phyloP scores from a whole-genome alignment of 2,888 invertebrate genomes.

The Drosophila greeni region DNA sequence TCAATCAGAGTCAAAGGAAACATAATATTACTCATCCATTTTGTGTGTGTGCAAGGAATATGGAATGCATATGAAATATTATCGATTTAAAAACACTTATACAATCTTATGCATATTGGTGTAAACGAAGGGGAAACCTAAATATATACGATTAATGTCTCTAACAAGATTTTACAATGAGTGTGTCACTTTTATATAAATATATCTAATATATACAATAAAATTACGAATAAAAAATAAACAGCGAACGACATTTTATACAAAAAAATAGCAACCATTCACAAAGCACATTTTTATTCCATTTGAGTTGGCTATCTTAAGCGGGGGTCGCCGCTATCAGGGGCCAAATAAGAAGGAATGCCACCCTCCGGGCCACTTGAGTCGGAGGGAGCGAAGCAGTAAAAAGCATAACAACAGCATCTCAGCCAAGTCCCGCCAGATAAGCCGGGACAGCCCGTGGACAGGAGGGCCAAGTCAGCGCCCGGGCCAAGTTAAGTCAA shows the following conservation, averaged over 20 bases:
- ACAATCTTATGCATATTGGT: constrained; percentile 36
- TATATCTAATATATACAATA: constrained; percentile 66
- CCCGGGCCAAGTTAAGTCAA: constrained; percentile 21
- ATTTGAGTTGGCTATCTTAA: constrained; percentile 12
- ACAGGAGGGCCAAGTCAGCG: constrained; percentile 38
- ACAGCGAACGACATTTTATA: constrained; percentile 67
- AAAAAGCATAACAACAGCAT: constrained; percentile 43
- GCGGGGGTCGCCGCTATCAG: constrained; percentile 14
- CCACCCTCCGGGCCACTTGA: constrained; percentile 54
- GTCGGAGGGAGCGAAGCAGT: constrained; percentile 30
- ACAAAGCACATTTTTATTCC: constrained; percentile 39
- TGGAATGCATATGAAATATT: constrained; percentile 43
- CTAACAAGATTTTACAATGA: constrained; percentile 73
- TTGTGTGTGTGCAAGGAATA: constrained; percentile 39
- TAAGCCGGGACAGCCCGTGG: constrained; percentile 55
- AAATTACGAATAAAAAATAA: constrained; percentile 60
- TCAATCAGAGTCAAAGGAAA: constrained; percentile 32
- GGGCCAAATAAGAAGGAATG: constrained; percentile 20
- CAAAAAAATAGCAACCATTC: constrained; percentile 38
- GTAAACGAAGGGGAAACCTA: constrained; percentile 36
- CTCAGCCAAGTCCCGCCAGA: constrained; percentile 41
- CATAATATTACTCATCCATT: constrained; percentile 29
- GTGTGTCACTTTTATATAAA: constrained; percentile 69
- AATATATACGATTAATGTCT: constrained; percentile 57
- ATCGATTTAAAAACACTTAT: constrained; percentile 35